Conservation (phyloP, 2,797 vertebrate species). For the Trachops cirrhosus region DNA sequence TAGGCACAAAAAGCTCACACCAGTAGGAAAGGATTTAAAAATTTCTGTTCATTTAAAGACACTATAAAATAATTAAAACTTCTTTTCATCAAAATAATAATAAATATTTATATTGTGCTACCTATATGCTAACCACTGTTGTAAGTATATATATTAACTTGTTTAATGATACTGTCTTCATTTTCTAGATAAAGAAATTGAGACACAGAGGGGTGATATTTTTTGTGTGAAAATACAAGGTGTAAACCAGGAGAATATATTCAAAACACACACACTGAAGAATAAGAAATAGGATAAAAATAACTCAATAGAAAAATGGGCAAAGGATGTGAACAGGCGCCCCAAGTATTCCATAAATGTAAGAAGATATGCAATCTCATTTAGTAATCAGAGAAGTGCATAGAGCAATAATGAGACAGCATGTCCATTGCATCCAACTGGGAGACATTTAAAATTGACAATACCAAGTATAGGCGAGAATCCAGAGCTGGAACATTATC, state of each 20-base stretch:
- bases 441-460: neutral
- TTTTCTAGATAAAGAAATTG: slow-evolving; percentile 1
- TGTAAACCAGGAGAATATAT: neutral
- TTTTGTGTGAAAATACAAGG: neutral
- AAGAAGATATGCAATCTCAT: neutral
- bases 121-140: neutral
- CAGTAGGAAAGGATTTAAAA: neutral
- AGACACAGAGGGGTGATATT: neutral
- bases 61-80: neutral
- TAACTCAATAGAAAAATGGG: neutral
- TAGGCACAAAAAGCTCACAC: neutral
- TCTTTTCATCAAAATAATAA: neutral
- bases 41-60: neutral
- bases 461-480: neutral
- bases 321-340: neutral
- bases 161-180: neutral
- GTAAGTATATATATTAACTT: neutral
- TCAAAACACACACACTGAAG: neutral
- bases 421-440: neutral
- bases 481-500: neutral
- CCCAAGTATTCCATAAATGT: neutral
- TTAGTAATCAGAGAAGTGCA: neutral
- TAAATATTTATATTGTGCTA: neutral
- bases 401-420: neutral
- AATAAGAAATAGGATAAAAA: neutral